phyloP scores from a whole-genome alignment of 2,888 invertebrate species.

The Plagiodera versicolora region DNA sequence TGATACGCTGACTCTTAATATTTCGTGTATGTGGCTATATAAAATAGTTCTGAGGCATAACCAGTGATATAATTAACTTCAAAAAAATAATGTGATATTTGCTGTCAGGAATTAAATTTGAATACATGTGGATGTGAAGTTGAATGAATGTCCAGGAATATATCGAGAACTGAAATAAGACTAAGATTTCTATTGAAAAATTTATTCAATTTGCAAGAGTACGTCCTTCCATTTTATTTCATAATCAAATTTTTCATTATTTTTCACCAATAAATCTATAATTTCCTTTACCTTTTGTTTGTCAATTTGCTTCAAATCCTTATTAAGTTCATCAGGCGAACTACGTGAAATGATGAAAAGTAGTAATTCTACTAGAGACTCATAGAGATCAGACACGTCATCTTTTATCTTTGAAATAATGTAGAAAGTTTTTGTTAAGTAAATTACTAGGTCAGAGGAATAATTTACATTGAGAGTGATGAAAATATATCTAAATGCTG shows the following conservation, averaged over 20 bases:
- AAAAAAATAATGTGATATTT: too few relatives aligned
- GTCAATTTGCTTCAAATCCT: constrained; percentile 31
- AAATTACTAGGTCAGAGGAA: constrained; percentile 33
- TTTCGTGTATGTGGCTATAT: too few relatives aligned
- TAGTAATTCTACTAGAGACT: constrained; percentile 39
- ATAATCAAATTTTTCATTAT: constrained; percentile 29
- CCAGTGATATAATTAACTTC: too few relatives aligned
- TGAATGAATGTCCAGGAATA: too few relatives aligned
- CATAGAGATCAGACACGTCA: constrained; percentile 35
- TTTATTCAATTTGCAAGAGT: background rate
- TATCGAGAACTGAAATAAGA: too few relatives aligned
- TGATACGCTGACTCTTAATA: too few relatives aligned
- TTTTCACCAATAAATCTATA: constrained; percentile 32
- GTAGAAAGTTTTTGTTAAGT: constrained; percentile 36
- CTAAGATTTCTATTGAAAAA: too few relatives aligned
- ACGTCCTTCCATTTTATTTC: constrained; percentile 14
- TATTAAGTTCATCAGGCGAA: constrained; percentile 27
- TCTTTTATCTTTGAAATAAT: constrained; percentile 31
- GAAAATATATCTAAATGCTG: constrained; percentile 40
- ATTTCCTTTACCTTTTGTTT: constrained; percentile 31
- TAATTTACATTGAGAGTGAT: constrained; percentile 36
- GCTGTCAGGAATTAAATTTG: too few relatives aligned
- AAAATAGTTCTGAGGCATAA: too few relatives aligned
- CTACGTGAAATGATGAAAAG: constrained; percentile 40
- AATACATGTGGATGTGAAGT: too few relatives aligned